Base-by-base conservation (phyloP, 2,797 vertebrate genomes). In the Ispidina lecontei region DNA sequence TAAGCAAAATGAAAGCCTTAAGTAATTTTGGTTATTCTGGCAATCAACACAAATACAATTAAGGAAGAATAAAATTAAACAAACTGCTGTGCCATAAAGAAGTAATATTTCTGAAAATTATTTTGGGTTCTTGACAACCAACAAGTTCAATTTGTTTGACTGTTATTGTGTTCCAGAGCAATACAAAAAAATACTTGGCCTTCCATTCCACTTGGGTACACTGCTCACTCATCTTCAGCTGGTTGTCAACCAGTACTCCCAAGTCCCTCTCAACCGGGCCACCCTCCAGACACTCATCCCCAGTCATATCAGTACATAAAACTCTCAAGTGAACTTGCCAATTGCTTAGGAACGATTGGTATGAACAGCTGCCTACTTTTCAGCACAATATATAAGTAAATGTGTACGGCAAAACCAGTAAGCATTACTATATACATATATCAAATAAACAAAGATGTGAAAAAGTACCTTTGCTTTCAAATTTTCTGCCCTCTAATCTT, bases 11-110 rank as follows among this genome's bases (percentile, higher is more conserved):
- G 64, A 91, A 87, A 87, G 16, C 18, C 49, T 33, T 60, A 78
- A 83, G 46, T 44, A 70, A 83, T 64, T 89, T 86, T 41, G 91
- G 44, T 71, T 91, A 71, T 78, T 80, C 79, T 77, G 43, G 16
- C 72, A 67, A 74, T 74, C 87, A 92, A 78, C 84, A 83, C 22
- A 81, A 92, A 82, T 28, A 91, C 37, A 94, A 91, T 91, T 89
- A 93, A 89, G 84, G 49, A 89, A 69, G 65, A 93, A 89, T 65
- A 82, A 91, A 94, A 82, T 52, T 29, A 89, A 91, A 82, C 33
- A 87, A 92, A 93, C 85, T 89, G 63, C 52, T 43, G 11, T 41
- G 41, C 29, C 65, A 74, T 64, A 93, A 77, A 89, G 33, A 67
- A 83, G 65, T 26, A 65, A 76, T 35, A 89, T 76, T 89, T 79